A percentile compares a stretch with the other conserved stretches of the same genome.
Conservation (phyloP, 2,888 invertebrate species). For the Ennomos erosarius region DNA sequence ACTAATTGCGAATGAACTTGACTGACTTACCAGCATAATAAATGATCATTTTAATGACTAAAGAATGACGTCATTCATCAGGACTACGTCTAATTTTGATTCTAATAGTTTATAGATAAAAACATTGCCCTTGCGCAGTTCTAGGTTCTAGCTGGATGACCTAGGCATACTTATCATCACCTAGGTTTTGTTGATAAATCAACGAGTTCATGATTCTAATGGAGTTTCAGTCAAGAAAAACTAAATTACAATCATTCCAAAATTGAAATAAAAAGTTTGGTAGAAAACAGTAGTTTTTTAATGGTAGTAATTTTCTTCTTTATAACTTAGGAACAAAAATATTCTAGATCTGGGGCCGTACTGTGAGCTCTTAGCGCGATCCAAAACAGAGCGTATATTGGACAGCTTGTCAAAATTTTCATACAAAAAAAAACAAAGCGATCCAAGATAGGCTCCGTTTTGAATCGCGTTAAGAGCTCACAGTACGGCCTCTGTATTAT, state of each 20-base stretch:
- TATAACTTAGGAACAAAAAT: no score
- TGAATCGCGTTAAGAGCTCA: no score
- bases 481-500: no score
- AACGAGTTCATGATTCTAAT: slow-evolving; percentile 19
- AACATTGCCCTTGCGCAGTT: slow-evolving; percentile 18
- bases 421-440: no score
- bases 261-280: no score
- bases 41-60: slow-evolving; percentile 8
- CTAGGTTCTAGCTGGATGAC: slow-evolving; percentile 13
- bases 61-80: slow-evolving; percentile 7
- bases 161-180: slow-evolving; percentile 23
- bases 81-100: slow-evolving; percentile 24
- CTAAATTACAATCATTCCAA: background rate
- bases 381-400: no score
- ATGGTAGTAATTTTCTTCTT: no score
- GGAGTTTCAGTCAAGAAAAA: background rate
- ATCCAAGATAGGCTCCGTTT: no score
- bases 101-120: slow-evolving; percentile 23
- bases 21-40: background rate
- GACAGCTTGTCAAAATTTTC: no score
- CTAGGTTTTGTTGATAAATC: slow-evolving; percentile 15
- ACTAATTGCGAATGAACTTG: background rate
- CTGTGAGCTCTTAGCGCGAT: no score
- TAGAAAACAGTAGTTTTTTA: no score
- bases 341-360: no score